Conservation (phyloP, 1,140 invertebrate genomes). For the Apis cerana region DNA sequence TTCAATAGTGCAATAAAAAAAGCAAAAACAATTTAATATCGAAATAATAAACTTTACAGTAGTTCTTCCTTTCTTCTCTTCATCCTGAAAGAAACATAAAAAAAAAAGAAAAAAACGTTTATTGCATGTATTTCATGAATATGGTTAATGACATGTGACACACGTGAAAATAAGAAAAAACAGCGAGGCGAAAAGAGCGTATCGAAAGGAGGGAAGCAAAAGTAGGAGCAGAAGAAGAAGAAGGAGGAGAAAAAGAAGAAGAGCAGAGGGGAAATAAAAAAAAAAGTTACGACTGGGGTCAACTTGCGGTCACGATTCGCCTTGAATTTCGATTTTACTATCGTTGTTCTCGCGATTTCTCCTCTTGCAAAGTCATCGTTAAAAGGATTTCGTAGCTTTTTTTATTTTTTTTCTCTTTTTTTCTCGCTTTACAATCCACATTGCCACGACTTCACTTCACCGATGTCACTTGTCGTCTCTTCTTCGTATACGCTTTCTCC, state of each 20-base stretch:
- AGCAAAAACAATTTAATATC: too few species aligned
- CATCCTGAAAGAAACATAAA: too few species aligned
- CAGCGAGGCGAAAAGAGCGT: not conserved
- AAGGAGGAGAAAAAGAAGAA: not conserved
- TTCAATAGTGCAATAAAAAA: too few species aligned
- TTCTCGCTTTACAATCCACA: constrained; percentile 4
- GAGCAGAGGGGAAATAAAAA: not conserved
- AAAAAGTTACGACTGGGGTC: constrained; percentile 38
- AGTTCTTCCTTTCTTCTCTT: not conserved
- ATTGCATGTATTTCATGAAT: not conserved
- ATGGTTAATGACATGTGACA: constrained; percentile 20
- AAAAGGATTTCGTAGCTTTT: constrained; percentile 25
- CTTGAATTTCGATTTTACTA: constrained; percentile 49
- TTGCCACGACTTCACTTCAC: not conserved
- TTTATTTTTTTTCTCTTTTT: not conserved
- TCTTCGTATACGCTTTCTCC: not conserved
- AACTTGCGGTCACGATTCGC: constrained; percentile 38
- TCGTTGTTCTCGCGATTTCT: constrained; percentile 44
- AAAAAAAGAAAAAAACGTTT: not conserved
- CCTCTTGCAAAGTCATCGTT: constrained; percentile 52
- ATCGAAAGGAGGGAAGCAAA: not conserved
- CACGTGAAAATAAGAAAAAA: not conserved
- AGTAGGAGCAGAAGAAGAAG: not conserved
- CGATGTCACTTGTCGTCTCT: constrained; percentile 7
- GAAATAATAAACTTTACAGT: not conserved